Evolutionary conservation across 2,888 invertebrate species (phyloP).

Genomic region (Elysia crispata): DNA sequence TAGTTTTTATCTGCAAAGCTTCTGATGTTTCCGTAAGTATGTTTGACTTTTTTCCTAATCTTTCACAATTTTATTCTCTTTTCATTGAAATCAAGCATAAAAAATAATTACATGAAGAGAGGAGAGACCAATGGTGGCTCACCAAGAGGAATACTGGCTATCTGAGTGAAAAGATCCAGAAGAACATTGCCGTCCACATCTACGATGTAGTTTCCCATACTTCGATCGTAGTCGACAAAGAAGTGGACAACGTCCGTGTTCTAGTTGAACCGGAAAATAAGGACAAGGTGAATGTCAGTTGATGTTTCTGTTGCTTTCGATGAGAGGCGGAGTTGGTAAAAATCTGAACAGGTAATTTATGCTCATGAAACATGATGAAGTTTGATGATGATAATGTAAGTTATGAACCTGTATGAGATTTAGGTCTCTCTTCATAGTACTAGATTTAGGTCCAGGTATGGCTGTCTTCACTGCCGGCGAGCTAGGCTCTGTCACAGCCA

Average conservation of each 20-base stretch:
- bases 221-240: slow-evolving; percentile 94
- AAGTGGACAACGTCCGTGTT: slow-evolving; percentile 80
- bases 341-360: too few species aligned
- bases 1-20: too few species aligned
- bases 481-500: slow-evolving; percentile 80
- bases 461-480: slow-evolving; percentile 82
- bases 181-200: slow-evolving; percentile 87
- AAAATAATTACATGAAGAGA: too few species aligned
- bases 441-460: slow-evolving; percentile 86
- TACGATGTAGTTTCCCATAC: slow-evolving; percentile 83
- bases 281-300: too few species aligned
- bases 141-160: slow-evolving; percentile 80
- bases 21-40: too few species aligned
- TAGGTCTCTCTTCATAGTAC: slow-evolving; percentile 82
- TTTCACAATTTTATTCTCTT: too few species aligned
- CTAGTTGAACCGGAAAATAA: slow-evolving; percentile 79
- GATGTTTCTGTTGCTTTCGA: too few species aligned
- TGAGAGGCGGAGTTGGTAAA: too few species aligned
- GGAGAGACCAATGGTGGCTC: slow-evolving; percentile 31
- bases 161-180: slow-evolving; percentile 95
- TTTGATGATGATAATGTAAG: too few species aligned
- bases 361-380: too few species aligned
- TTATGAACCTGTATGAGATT: slow-evolving; percentile 82
- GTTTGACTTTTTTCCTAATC: too few species aligned
- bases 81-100: too few species aligned